These are phyloP conservation scores for Athalia rosae DNA, from an alignment of 2,888 invertebrate species.

Conservation along the genomic window DNA sequence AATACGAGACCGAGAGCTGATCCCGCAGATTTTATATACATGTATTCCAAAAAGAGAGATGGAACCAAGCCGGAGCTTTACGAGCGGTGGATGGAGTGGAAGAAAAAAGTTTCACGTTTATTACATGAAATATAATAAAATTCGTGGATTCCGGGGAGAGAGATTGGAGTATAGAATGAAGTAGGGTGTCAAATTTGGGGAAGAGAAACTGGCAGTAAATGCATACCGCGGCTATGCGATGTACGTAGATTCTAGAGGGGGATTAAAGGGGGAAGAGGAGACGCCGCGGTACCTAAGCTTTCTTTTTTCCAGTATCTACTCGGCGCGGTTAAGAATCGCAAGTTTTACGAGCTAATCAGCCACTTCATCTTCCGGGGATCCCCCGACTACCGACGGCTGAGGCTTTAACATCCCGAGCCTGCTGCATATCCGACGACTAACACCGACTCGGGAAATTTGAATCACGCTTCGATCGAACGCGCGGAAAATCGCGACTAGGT, in stretches of 20 bases:
- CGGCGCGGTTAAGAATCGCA: conserved; percentile 47
- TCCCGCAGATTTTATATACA: too few relatives aligned
- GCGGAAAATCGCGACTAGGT: too few relatives aligned
- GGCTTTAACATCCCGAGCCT: conserved; percentile 24
- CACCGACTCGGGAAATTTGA: not conserved
- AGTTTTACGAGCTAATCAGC: conserved; percentile 48
- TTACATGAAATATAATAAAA: conserved; percentile 49
- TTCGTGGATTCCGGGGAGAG: conserved; percentile 37
- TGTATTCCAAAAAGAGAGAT: not conserved
- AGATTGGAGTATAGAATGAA: conserved; percentile 49
- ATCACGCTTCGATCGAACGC: not conserved
- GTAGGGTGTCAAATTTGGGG: conserved; percentile 36
- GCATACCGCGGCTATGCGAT: conserved; percentile 5
- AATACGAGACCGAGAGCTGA: too few relatives aligned
- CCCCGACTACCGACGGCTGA: conserved; percentile 25
- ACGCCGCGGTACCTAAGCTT: conserved; percentile 22
- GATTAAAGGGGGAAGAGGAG: not conserved
- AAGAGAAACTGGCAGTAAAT: conserved; percentile 12
- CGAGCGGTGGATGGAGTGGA: conserved; percentile 29
- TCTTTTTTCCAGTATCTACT: conserved; percentile 31
- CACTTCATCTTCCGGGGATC: conserved; percentile 25
- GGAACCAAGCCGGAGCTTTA: not conserved
- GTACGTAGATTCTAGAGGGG: conserved; percentile 9
- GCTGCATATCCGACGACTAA: conserved; percentile 15
- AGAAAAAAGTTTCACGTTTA: conserved; percentile 37